Base-by-base conservation (phyloP, 2,113 vertebrate species). In the Fregata magnificens region DNA sequence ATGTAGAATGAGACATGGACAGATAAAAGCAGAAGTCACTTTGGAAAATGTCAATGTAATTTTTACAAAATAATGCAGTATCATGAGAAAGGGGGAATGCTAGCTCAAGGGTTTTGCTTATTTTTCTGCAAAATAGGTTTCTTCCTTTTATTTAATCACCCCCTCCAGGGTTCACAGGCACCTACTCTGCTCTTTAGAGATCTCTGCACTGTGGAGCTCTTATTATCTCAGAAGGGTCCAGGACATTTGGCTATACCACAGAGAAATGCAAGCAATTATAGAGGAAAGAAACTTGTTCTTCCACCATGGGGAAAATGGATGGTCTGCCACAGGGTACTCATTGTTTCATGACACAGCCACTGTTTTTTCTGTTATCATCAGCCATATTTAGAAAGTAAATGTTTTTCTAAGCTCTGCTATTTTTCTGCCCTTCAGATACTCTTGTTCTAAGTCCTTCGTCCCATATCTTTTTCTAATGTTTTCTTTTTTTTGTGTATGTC, bases 371-470 rank as follows among this genome's bases (percentile, higher is more conserved):
- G 69, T 93, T 93, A 84, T 61, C 85, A 84, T 61, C 85, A 90
- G 58, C 50, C 76, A 66, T 67, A 70, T 89, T 85, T 80, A 50
- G 56, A 94, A 97, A 83, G 76, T 90, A 97, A 96, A 94, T 95
- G 59, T 97, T 98, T 97, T 85, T 89, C 59, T 97, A 96, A 96
- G 86, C 79, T 95, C 95, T 86, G 66, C 79, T 95, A 32, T 74
- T 94, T 94, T 92, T 42, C 17, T 78, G 40, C 74, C 20, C 36
- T 93, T 89, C 87, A 82, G 42, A 74, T 84, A 49, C 26, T 79
- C 86, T 85, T 74, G 9, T 96, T 85, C 25, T 11, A 77, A 58
- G n/a, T 84, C 20, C 11, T 86, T 82, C 31, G 40, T 52, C 22
- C 16, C 65, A 9, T 53, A n/a, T 77, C 59, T 82, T 42, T 91